Evolutionary conservation across 2,797 vertebrate species (phyloP), one percentile per base, ranked within the genome.

Genomic region (Urophycis tenuis): DNA sequence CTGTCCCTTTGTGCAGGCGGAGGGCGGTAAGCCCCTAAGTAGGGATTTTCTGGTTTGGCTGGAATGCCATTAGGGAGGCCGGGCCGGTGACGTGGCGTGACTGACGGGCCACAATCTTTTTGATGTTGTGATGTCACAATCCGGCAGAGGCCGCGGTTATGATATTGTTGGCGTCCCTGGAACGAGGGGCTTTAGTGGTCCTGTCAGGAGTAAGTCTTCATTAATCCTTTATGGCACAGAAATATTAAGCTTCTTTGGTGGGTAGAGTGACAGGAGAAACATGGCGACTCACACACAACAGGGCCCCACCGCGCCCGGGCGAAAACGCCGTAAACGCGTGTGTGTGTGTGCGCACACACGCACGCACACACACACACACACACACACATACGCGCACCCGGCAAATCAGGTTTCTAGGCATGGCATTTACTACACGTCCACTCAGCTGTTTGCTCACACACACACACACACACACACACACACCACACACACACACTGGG

Each of bases 1-100:
- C 88, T 92, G 87, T 92, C 86, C 88, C 90, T 92, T 93, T 93
- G 91, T 92, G 89, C 85, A 88, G 85, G 81, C 78, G 79, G 85
- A 84, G 89, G 90, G 87, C 83, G 67, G 88, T 92, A 91, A 91
- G 90, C 91, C 86, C 88, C 88, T 92, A 92, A 93, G 88, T 92
- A 90, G 91, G 91, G 91, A 93, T 93, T 93, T 93, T 92, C 92
- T 93, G 89, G 87, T 90, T 91, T 89, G 89, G 87, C 88, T 87
- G 87, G 88, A 91, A 92, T 90, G 88, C 88, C 90, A 92, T 91
- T 93, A 93, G 91, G 88, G 84, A 77, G 85, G 88, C 90, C 88
- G 87, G 82, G 87, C 82, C 82, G 82, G 80, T 92, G 92, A 91
- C 90, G 89, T 87, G 86, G 89, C 84, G 78, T 89, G 91, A 90